phyloP scores from a whole-genome alignment of 2,797 vertebrate species.

The Centropyge bicolor region DNA sequence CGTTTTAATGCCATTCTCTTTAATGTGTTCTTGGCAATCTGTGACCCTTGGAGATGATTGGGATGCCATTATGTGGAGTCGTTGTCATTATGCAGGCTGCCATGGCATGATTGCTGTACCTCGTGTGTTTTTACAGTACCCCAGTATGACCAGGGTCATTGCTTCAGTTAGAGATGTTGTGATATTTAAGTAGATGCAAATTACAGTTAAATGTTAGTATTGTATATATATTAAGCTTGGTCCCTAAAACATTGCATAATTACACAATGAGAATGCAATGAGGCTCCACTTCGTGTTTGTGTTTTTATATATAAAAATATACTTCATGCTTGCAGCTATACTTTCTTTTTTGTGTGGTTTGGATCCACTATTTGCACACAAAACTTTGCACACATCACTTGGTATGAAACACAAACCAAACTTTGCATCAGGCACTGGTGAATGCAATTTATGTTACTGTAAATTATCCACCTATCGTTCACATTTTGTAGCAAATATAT shows the following conservation, averaged over 20 bases:
- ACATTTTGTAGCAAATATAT: not conserved
- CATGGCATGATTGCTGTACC: slow-evolving; percentile 38
- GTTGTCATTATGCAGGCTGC: slow-evolving; percentile 53
- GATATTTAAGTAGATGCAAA: slow-evolving; percentile 17
- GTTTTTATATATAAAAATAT: too few species aligned
- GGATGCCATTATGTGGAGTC: slow-evolving; percentile 56
- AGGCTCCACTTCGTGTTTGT: too few species aligned
- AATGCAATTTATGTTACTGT: not conserved
- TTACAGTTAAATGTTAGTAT: slow-evolving; percentile 11
- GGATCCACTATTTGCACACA: not conserved
- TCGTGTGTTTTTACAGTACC: slow-evolving; percentile 22
- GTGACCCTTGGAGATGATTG: slow-evolving; percentile 71
- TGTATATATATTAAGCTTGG: not conserved
- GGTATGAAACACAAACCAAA: too few species aligned
- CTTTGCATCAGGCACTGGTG: not conserved
- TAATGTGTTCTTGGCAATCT: slow-evolving; percentile 61
- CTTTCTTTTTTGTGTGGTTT: slow-evolving; percentile 7
- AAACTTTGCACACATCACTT: not conserved
- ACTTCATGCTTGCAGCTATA: too few species aligned
- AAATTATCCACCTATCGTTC: not conserved
- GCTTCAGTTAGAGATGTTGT: slow-evolving; percentile 28
- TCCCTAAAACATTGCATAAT: not conserved
- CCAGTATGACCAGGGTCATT: slow-evolving; percentile 20
- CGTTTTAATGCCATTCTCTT: slow-evolving; percentile 56
- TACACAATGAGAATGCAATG: slow-evolving; percentile 2